Evolutionary conservation across 2,888 invertebrate genomes (phyloP).

Genomic region (Dynastes tityus): DNA sequence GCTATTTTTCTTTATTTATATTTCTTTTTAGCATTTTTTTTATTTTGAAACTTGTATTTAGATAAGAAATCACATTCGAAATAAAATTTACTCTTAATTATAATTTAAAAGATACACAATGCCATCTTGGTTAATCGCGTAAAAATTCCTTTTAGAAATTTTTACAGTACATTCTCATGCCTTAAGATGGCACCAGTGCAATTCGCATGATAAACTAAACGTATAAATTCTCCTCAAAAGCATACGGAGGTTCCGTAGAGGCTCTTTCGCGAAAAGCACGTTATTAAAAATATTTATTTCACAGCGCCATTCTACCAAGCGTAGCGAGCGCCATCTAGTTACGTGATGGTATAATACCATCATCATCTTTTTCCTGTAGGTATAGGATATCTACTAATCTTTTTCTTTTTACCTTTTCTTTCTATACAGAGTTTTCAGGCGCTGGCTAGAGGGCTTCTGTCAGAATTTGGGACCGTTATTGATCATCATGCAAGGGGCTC

Average conservation of each 20-base stretch:
- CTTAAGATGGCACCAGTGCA: neutral
- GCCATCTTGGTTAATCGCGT: no score
- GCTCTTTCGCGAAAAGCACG: neutral
- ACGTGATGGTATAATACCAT: neutral
- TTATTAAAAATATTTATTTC: constrained; percentile 16
- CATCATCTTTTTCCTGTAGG: neutral
- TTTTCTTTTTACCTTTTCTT: neutral
- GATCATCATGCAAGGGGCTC: neutral
- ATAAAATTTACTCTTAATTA: no score
- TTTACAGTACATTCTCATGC: neutral
- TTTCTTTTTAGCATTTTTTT: no score
- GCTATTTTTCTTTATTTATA: no score
- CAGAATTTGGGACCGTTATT: neutral
- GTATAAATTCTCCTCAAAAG: neutral
- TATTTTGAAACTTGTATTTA: no score
- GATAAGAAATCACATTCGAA: no score
- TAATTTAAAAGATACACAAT: no score
- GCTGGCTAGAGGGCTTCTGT: neutral
- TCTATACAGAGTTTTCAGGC: neutral
- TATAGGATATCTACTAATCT: neutral
- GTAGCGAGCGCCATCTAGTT: neutral
- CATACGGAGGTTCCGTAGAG: neutral
- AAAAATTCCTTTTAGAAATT: no score
- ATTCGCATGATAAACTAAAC: neutral
- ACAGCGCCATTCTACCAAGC: neutral